Evolutionary conservation across 2,113 vertebrate genomes (phyloP), one percentile per base, ranked within the genome.

Genomic region (Etheostoma cragini): DNA sequence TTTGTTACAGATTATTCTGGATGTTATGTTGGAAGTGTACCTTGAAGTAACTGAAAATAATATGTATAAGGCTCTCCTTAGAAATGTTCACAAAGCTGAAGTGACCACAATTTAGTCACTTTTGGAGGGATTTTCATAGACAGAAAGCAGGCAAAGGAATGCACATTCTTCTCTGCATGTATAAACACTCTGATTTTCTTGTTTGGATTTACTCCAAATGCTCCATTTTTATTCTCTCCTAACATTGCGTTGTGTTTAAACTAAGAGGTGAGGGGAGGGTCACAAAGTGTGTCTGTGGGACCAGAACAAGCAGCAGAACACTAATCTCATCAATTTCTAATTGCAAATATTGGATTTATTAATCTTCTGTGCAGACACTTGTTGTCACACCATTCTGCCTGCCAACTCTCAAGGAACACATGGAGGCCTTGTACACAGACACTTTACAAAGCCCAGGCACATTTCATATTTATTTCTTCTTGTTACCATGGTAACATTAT

Each of bases 311-410:
- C 75, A 72, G 24, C 81, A 72, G 8, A 81, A 78, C 76, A 42
- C 77, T 92, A 89, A 90, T 88, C 84, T 88, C 76, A 76, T 90
- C 88, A 85, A 90, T 87, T 88, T 85, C 81, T 84, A 82, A 74
- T 62, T 49, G 72, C 87, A 92, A 93, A 94, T 88, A 90, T 72
- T 91, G 75, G 72, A 76, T 19, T 83, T 92, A 86, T 90, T 93
- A 89, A 90, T 91, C 86, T 80, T 76, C n/a, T 19, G 62, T 47
- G 80, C 78, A 82, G 85, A 88, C 89, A 83, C 78, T 89, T 83
- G 83, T 76, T 81, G 73, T 82, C 84, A 64, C 57, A 74, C 74
- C n/a, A 13, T 72, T 47, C 62, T 52, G 66, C 21, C 42, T 35
- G 83, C 72, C 80, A 81, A 57, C 71, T 83, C 71, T 87, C 60